phyloP scores from a whole-genome alignment of 2,113 vertebrate species.

The Lagenorhynchus albirostris region DNA sequence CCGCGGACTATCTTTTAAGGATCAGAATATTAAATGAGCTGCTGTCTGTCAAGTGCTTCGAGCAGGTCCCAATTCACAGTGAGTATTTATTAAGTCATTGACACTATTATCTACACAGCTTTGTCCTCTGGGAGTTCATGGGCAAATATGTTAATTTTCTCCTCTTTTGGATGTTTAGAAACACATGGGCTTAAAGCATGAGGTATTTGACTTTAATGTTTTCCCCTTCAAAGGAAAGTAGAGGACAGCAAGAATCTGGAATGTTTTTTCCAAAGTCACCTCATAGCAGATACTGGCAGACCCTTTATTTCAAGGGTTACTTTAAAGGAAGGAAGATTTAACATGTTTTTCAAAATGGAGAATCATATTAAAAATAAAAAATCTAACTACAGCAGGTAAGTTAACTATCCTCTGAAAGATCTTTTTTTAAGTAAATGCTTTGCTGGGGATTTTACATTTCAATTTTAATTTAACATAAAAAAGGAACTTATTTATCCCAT shows the following conservation, averaged over 20 bases:
- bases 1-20: background rate
- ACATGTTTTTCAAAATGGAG: background rate
- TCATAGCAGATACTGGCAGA: background rate
- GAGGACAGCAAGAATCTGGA: conserved; percentile 30
- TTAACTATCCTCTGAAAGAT: background rate
- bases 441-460: background rate
- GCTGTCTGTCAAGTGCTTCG: background rate
- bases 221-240: conserved; percentile 27
- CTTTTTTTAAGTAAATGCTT: background rate
- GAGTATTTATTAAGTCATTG: background rate
- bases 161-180: background rate
- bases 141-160: background rate
- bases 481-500: background rate
- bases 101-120: background rate
- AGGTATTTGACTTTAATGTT: background rate
- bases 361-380: conserved; percentile 26
- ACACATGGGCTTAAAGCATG: conserved; percentile 2
- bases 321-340: conserved; percentile 15
- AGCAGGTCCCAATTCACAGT: background rate
- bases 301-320: background rate
- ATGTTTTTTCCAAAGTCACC: background rate
- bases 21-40: conserved; percentile 7
- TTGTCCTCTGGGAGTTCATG: background rate
- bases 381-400: background rate
- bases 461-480: background rate